These are phyloP conservation scores for Tyrannus savana DNA, from an alignment of 2,113 vertebrate species.

Conservation along the genomic window DNA sequence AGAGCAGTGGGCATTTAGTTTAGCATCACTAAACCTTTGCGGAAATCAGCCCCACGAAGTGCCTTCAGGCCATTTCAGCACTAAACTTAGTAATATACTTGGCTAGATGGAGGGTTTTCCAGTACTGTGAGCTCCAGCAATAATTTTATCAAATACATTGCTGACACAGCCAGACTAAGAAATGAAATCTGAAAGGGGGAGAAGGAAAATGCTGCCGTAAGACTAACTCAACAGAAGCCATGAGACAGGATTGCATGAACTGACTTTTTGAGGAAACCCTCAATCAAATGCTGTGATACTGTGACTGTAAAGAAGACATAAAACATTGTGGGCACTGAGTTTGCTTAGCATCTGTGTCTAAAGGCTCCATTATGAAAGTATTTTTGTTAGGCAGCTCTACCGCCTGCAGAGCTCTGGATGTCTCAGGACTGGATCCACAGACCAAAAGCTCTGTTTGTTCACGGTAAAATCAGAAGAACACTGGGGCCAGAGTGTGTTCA, in stretches of 20 bases:
- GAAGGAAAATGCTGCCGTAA: neutral
- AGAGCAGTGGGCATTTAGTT: too few relatives aligned
- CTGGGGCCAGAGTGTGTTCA: fast-evolving
- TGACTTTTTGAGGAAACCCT: neutral
- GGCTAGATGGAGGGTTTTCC: neutral
- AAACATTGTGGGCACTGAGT: neutral
- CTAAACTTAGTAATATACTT: neutral
- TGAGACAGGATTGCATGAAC: neutral
- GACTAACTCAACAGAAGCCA: fast-evolving
- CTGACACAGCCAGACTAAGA: neutral
- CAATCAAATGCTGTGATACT: neutral
- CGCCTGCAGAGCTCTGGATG: neutral
- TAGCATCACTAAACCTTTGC: fast-evolving
- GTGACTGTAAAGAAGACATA: neutral
- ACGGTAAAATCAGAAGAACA: neutral
- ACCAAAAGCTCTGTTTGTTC: neutral
- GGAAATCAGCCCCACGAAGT: neutral
- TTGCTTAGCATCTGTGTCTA: neutral
- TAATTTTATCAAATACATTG: neutral
- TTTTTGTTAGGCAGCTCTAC: neutral
- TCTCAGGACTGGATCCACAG: neutral
- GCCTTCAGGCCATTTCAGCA: neutral
- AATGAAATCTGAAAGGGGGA: neutral
- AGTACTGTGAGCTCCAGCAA: neutral
- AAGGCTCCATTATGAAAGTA: neutral